Base-by-base conservation (phyloP, 2,888 invertebrate genomes). In the Latheticus oryzae region DNA sequence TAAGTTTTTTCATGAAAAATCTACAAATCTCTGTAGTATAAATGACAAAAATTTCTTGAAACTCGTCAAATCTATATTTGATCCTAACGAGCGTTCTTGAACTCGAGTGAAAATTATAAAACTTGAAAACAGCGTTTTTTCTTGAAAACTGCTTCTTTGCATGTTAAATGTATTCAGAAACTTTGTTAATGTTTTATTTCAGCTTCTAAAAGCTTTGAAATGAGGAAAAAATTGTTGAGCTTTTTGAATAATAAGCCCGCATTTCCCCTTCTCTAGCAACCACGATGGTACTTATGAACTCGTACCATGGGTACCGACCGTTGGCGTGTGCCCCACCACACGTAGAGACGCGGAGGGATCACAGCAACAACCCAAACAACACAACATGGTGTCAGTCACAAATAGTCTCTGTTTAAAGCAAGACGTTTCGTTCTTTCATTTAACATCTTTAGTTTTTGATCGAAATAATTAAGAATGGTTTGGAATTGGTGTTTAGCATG, bases 401-500 rank as follows among this genome's bases (percentile, higher is more conserved):
- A 15, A 23, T 24, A 28, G 42, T 35, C 28, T 40, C 5, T 21
- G 21, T 21, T 21, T 7, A 21, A 21, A 7, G 4, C 21, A 19
- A 19, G 5, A 5, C 21, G 21, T 3, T 19, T 19, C 21, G 21
- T 19, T 19, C 3, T 19, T 5, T 5, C 4, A 21, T 7, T 3
- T 19, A 5, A 19, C 21, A 19, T 5, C 21, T 5, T 23, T 47
- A 30, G 26, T 51, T 51, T 45, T n/a, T n/a, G n/a, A n/a, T n/a
- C 65, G 81, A 81, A 72, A 80, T n/a, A n/a, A n/a, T n/a, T n/a
- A n/a, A 80, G 52, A 76, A 66, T 69, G 68, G 54, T 45, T 37
- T 52, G 48, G 43, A 51, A 23, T 13, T 24, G 13, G 17, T 15
- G 16, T 7, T 9, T n/a, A n/a, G n/a, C 24, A 23, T 40, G 52